Conservation (phyloP, 1,140 invertebrate species). For the Drosophila eugracilis region DNA sequence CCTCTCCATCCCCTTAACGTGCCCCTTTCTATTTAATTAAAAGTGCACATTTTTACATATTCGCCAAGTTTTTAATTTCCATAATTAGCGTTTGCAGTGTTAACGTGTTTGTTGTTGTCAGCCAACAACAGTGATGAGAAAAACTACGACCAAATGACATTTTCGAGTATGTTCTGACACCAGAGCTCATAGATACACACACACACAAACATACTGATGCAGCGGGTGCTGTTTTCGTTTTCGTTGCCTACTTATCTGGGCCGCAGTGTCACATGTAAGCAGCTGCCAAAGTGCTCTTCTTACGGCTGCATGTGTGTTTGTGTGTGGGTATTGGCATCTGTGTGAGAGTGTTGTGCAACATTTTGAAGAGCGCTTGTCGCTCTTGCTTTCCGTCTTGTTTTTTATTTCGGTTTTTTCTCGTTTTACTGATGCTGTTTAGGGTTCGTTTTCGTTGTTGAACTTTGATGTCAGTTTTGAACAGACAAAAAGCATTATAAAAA, state of each 20-base stretch:
- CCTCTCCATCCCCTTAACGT: no score
- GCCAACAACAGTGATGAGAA: slow-evolving; percentile 35
- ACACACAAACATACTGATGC: slow-evolving; percentile 8
- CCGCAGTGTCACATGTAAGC: slow-evolving; percentile 66
- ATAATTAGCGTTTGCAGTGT: slow-evolving; percentile 74
- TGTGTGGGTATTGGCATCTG: slow-evolving; percentile 8
- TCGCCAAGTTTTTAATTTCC: slow-evolving; percentile 81
- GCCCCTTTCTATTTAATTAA: slow-evolving; percentile 77
- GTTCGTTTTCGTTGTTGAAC: slow-evolving; percentile 20
- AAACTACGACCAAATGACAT: slow-evolving; percentile 66
- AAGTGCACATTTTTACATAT: slow-evolving; percentile 80
- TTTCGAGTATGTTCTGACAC: slow-evolving; percentile 69
- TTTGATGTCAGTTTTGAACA: slow-evolving; percentile 14
- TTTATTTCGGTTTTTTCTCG: slow-evolving; percentile 1
- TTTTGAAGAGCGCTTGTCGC: slow-evolving; percentile 44
- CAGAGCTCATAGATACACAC: slow-evolving; percentile 32
- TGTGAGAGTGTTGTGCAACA: slow-evolving; percentile 42
- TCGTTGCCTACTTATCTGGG: slow-evolving; percentile 80
- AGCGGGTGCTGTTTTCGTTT: slow-evolving; percentile 56
- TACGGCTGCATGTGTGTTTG: slow-evolving; percentile 9
- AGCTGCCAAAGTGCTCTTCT: slow-evolving; percentile 58
- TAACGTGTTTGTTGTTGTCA: slow-evolving; percentile 34
- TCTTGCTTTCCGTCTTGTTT: slow-evolving; percentile 1
- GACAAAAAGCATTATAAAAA: no score
- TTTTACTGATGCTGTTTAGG: slow-evolving; percentile 14